A percentile compares a stretch with the other conserved stretches of the same genome.
Conservation (phyloP, 2,113 vertebrate genomes). For the Halcyon malimbica region DNA sequence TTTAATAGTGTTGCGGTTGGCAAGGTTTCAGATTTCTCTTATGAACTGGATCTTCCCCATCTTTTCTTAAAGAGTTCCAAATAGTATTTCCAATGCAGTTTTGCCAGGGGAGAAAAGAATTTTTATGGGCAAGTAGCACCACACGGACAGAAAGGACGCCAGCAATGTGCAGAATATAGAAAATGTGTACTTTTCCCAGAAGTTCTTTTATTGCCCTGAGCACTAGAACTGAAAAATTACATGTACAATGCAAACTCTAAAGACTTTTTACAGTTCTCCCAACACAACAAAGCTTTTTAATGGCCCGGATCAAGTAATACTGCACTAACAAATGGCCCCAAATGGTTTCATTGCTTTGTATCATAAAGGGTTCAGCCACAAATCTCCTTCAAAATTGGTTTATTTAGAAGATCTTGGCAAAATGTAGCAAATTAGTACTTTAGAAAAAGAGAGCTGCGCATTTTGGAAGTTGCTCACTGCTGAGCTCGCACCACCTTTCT, state of each 20-base stretch:
- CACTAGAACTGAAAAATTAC: not conserved
- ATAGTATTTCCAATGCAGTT: not conserved
- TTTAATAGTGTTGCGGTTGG: not conserved
- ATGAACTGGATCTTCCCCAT: not conserved
- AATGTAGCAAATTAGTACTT: not conserved
- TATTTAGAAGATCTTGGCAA: not conserved
- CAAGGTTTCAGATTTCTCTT: not conserved
- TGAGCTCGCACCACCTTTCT: not conserved
- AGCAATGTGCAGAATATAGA: not conserved
- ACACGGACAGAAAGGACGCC: not conserved
- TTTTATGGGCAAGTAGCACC: not conserved
- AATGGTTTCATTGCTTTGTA: not conserved
- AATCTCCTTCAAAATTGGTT: not conserved
- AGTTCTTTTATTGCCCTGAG: not conserved
- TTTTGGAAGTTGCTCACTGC: not conserved
- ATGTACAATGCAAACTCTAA: not conserved
- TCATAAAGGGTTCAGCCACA: not conserved
- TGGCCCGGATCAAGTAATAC: not conserved
- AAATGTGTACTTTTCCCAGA: not conserved
- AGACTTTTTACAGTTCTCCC: not conserved
- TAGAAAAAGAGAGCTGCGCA: not conserved
- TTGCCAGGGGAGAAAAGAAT: not conserved
- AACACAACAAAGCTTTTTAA: not conserved
- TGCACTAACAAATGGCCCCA: not conserved
- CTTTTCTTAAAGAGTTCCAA: not conserved